Evolutionary conservation across 2,113 vertebrate species (phyloP).

Genomic region (Syngnathoides biaculeatus): DNA sequence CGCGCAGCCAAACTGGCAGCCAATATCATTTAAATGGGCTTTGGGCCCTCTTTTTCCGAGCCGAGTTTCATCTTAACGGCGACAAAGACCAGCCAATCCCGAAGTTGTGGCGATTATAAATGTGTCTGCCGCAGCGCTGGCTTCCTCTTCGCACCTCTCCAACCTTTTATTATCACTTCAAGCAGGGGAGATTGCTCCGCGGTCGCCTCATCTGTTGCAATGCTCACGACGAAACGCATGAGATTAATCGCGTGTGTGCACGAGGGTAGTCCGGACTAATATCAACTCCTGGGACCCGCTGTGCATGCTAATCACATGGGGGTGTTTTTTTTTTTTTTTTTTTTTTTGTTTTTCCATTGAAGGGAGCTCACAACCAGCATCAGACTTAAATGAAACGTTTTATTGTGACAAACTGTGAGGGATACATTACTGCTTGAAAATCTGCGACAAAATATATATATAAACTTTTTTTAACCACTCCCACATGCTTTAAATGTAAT

Average conservation of each 20-base stretch:
- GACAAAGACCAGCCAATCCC: constrained; percentile 59
- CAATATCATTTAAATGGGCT: constrained; percentile 61
- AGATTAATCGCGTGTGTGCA: constrained; percentile 66
- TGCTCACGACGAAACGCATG: constrained; percentile 59
- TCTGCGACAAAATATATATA: neutral
- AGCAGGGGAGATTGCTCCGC: constrained; percentile 68
- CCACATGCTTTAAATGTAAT: too few species aligned
- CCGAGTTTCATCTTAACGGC: constrained; percentile 72
- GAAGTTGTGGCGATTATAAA: constrained; percentile 68
- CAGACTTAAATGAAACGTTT: constrained; percentile 53
- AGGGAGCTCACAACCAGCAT: constrained; percentile 49
- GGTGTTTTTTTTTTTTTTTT: constrained; percentile 38
- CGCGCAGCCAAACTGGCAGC: constrained; percentile 61
- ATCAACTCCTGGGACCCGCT: constrained; percentile 40
- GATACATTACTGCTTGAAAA: neutral
- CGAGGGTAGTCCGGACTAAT: constrained; percentile 55
- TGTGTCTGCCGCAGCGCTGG: constrained; percentile 46
- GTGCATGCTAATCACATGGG: constrained; percentile 58
- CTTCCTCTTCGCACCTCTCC: constrained; percentile 63
- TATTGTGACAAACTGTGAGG: neutral
- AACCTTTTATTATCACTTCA: constrained; percentile 51
- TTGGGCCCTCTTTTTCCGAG: constrained; percentile 71
- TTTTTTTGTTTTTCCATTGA: constrained; percentile 37
- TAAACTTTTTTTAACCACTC: neutral
- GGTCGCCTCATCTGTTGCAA: constrained; percentile 35